Conservation (phyloP, 2,888 invertebrate genomes). For the Eilema sororculum region DNA sequence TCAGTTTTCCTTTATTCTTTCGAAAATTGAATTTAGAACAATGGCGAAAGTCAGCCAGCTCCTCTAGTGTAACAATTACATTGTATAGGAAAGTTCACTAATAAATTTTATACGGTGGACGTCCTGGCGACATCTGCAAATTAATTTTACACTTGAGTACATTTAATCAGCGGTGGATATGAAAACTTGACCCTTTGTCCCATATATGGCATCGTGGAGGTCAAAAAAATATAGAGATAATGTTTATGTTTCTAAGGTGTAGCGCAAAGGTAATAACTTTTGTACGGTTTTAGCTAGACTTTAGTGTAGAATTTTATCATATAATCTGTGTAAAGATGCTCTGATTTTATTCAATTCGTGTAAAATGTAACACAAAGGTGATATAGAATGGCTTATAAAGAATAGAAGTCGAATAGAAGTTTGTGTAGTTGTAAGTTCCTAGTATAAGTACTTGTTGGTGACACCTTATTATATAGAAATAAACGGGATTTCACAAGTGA, state of each 20-base stretch:
- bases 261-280: background rate
- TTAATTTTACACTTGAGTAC: slow-evolving; percentile 60
- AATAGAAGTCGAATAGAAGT: too few species aligned
- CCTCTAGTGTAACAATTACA: slow-evolving; percentile 45
- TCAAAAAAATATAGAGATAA: slow-evolving; percentile 1
- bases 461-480: too few species aligned
- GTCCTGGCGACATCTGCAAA: slow-evolving; percentile 30
- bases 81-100: slow-evolving; percentile 45
- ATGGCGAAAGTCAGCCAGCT: slow-evolving; percentile 34
- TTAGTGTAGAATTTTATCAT: background rate
- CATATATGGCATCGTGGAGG: background rate
- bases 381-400: too few species aligned
- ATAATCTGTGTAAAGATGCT: too few species aligned
- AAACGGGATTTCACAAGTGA: too few species aligned
- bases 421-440: too few species aligned
- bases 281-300: background rate
- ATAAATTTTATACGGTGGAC: slow-evolving; percentile 49
- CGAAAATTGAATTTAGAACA: slow-evolving; percentile 29
- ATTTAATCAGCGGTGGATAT: slow-evolving; percentile 56
- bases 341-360: too few species aligned
- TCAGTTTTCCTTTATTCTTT: slow-evolving; percentile 47
- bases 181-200: slow-evolving; percentile 24
- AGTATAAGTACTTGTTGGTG: too few species aligned
- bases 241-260: background rate
- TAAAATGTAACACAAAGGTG: too few species aligned